Percentiles rank a stretch among this genome's conserved stretches.
Conservation (phyloP, 2,113 vertebrate species). For the Cyanoliseus patagonus region DNA sequence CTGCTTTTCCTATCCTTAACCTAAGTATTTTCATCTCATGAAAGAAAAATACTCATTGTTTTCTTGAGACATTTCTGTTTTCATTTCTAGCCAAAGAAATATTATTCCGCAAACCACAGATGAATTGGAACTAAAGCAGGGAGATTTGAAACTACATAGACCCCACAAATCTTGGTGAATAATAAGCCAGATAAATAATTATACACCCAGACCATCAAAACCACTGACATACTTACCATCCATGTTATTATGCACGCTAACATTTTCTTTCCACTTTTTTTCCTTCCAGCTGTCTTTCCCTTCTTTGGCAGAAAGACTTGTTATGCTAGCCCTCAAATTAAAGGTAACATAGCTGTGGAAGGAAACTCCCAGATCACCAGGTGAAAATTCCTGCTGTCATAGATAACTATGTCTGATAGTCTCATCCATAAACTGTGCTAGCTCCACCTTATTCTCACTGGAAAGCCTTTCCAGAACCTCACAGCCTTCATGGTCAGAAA, state of each 20-base stretch:
- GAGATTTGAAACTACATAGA: neutral
- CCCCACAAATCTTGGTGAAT: neutral
- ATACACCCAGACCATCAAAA: neutral
- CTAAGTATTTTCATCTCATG: neutral
- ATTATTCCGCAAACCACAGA: neutral
- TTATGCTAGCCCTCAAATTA: neutral
- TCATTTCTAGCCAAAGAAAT: neutral
- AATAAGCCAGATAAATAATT: neutral
- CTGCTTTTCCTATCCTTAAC: neutral
- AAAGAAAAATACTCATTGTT: neutral
- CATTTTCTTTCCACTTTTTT: neutral
- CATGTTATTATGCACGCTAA: neutral
- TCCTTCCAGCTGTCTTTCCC: neutral
- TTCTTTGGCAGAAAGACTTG: neutral
- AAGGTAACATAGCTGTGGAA: neutral
- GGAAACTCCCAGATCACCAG: neutral
- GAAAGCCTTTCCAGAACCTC: neutral
- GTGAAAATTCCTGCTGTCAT: neutral
- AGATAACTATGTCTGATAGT: neutral
- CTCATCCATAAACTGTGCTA: neutral
- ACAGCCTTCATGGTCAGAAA: neutral
- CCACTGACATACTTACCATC: neutral
- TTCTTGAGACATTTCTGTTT: conserved; percentile 8
- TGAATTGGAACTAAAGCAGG: neutral
- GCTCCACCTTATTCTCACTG: neutral